Conservation (phyloP, 2,888 invertebrate genomes). For the Leptinotarsa juncta region DNA sequence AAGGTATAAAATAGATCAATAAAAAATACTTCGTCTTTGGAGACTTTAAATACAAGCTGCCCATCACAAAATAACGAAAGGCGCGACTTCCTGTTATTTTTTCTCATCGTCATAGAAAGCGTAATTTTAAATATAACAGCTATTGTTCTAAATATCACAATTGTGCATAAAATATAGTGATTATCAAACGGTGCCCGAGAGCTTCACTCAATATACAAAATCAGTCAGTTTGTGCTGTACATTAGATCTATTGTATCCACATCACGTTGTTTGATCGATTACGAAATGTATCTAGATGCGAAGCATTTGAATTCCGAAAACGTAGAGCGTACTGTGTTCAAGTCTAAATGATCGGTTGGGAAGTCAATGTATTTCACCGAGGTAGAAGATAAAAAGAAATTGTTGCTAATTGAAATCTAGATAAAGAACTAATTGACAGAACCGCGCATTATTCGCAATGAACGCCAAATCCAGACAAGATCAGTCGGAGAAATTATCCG, state of each 20-base stretch:
- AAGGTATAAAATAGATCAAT: no score
- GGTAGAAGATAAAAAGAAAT: slow-evolving; percentile 39
- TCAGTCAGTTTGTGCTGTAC: slow-evolving; percentile 1
- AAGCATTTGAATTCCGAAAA: slow-evolving; percentile 13
- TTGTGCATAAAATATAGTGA: no score
- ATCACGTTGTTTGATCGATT: slow-evolving; percentile 29
- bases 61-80: no score
- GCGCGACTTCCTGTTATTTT: no score
- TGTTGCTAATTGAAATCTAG: slow-evolving; percentile 52
- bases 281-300: slow-evolving; percentile 13
- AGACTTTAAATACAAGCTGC: no score
- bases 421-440: slow-evolving; percentile 50
- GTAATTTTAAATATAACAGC: no score
- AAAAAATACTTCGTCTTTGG: no score
- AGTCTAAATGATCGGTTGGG: slow-evolving; percentile 16
- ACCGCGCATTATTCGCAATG: slow-evolving; percentile 43
- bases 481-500: slow-evolving; percentile 68
- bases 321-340: slow-evolving; percentile 16
- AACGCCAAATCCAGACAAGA: slow-evolving; percentile 66
- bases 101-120: no score
- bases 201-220: background rate
- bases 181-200: background rate
- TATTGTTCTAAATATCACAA: no score
- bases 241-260: slow-evolving; percentile 5
- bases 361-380: slow-evolving; percentile 23